Evolutionary conservation across 2,888 invertebrate genomes (phyloP).

Genomic region (Spicauda simplicius): DNA sequence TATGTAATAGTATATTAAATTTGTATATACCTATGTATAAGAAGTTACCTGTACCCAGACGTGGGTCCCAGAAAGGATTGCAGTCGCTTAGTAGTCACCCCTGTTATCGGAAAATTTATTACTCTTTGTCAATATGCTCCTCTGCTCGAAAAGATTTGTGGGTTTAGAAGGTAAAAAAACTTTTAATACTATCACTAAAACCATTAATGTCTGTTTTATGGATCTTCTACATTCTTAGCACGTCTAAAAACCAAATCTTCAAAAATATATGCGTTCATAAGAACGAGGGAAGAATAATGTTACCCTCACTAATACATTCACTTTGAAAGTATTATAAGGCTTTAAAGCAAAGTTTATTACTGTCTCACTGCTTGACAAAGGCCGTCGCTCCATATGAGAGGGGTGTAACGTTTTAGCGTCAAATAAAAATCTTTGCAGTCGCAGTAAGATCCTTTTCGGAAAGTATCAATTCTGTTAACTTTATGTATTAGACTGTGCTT

Average conservation of each 20-base stretch:
- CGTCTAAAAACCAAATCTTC: background rate
- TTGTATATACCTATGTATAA: no score
- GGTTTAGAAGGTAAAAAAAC: no score
- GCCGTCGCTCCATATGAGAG: background rate
- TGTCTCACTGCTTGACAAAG: conserved; percentile 10
- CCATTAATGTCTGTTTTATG: background rate
- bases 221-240: background rate
- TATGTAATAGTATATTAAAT: no score
- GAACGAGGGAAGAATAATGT: background rate
- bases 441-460: conserved; percentile 36
- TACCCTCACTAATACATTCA: conserved; percentile 4
- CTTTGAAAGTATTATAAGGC: conserved; percentile 7
- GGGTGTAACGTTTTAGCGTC: conserved; percentile 19
- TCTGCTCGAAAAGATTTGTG: no score
- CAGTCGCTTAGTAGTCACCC: no score
- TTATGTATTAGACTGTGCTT: conserved; percentile 40
- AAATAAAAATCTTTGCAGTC: conserved; percentile 30
- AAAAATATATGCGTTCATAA: conserved; percentile 1
- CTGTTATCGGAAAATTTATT: no score
- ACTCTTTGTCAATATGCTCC: no score
- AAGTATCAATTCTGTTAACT: conserved; percentile 46
- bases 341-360: conserved; percentile 7
- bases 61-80: no score
- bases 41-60: no score
- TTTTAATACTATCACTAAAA: background rate